Conservation (phyloP, 2,113 vertebrate species). For the Eubucco bourcierii region DNA sequence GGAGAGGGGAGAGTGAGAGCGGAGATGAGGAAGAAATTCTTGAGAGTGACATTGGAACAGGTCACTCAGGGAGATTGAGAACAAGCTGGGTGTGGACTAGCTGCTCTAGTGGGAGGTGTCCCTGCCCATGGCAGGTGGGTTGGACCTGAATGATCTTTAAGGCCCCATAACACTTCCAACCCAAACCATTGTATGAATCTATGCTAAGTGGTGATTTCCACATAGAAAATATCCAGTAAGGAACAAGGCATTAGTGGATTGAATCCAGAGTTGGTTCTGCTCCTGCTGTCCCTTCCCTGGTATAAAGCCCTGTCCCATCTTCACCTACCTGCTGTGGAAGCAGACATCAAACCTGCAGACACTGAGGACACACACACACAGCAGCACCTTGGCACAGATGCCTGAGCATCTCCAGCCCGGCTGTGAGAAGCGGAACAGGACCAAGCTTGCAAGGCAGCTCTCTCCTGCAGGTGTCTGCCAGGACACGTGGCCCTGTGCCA, state of each 20-base stretch:
- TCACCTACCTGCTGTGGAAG: neutral
- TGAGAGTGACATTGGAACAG: too few species aligned
- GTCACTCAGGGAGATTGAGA: too few species aligned
- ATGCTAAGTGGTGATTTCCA: neutral
- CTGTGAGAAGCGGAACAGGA: neutral
- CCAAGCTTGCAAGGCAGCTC: neutral
- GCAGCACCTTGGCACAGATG: neutral
- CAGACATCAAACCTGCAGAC: neutral
- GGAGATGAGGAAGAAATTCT: too few species aligned
- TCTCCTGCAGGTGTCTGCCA: slow-evolving; percentile 37
- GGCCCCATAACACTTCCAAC: too few species aligned
- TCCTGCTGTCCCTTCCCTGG: neutral
- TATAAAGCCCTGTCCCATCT: neutral
- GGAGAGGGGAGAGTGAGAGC: too few species aligned
- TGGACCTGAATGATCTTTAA: too few species aligned
- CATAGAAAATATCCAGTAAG: neutral
- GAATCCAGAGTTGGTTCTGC: neutral
- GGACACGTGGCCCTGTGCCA: neutral
- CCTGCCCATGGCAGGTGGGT: too few species aligned
- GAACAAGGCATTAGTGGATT: neutral
- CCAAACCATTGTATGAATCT: too few species aligned
- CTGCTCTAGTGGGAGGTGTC: too few species aligned
- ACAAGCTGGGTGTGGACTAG: too few species aligned
- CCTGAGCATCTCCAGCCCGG: fast-evolving
- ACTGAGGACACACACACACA: neutral